Percentiles rank a stretch among this genome's conserved stretches.
These are phyloP conservation scores for Equus quagga DNA, from an alignment of 2,113 vertebrate species.

Conservation along the genomic window DNA sequence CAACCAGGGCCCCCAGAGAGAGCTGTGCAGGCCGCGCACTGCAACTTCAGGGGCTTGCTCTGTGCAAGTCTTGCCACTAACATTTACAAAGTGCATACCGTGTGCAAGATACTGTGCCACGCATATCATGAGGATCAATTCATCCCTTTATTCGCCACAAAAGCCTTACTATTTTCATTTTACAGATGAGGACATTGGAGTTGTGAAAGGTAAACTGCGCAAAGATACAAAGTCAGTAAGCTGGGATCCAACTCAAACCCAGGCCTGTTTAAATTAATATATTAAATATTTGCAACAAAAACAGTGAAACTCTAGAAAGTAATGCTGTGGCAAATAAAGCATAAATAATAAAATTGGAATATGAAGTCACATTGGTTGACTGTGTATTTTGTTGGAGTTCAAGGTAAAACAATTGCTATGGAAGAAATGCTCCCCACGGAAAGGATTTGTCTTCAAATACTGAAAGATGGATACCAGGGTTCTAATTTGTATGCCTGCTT, in stretches of 20 bases:
- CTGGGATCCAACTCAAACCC: not conserved
- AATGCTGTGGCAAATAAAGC: not conserved
- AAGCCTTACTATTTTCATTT: slow-evolving; percentile 14
- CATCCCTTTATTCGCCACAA: not conserved
- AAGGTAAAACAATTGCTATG: not conserved
- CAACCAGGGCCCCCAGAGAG: accelerated
- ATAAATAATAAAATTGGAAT: not conserved
- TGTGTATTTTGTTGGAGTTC: not conserved
- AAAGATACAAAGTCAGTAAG: not conserved
- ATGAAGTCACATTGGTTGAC: not conserved
- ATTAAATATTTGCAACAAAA: not conserved
- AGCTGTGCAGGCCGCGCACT: no score
- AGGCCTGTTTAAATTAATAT: not conserved
- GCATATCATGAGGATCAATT: not conserved
- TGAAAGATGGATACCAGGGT: not conserved
- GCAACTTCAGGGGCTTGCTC: not conserved
- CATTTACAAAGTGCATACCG: not conserved
- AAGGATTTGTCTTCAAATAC: not conserved
- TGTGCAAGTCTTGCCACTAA: not conserved
- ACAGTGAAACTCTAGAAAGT: not conserved
- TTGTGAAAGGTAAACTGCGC: not conserved
- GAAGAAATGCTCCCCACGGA: not conserved
- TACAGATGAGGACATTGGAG: not conserved
- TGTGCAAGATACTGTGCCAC: not conserved
- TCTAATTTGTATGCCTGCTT: not conserved